Evolutionary conservation across 2,113 vertebrate genomes (phyloP).

Genomic region (Platanista minor): DNA sequence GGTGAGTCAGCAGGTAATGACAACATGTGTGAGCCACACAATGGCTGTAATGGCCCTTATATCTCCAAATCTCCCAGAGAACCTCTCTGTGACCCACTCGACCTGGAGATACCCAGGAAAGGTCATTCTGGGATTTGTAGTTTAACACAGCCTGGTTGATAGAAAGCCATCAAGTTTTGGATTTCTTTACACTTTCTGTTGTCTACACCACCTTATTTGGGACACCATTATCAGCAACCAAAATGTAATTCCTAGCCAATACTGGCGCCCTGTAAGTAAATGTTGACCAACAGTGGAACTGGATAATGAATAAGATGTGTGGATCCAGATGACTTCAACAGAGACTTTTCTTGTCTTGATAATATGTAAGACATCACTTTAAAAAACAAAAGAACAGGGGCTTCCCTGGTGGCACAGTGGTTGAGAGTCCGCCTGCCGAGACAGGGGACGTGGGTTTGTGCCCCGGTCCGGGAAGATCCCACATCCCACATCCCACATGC

Average conservation of each 20-base stretch:
- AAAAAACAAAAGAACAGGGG: too few species aligned
- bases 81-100: neutral
- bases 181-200: neutral
- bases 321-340: neutral
- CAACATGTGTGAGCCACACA: neutral
- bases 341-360: neutral
- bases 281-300: neutral
- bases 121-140: neutral
- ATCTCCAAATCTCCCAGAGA: neutral
- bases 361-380: neutral
- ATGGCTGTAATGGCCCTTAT: neutral
- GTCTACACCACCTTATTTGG: neutral
- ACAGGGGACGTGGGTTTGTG: too few species aligned
- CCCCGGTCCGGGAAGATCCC: too few species aligned
- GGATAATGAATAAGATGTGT: neutral
- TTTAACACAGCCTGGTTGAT: neutral
- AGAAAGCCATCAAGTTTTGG: neutral
- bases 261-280: neutral
- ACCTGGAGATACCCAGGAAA: neutral
- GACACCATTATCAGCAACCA: neutral
- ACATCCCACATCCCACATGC: too few species aligned
- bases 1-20: too few species aligned
- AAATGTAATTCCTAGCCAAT: neutral
- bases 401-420: too few species aligned
- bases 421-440: too few species aligned